Conservation (phyloP, 1,140 invertebrate genomes). For the Leptestheria dahalacensis region DNA sequence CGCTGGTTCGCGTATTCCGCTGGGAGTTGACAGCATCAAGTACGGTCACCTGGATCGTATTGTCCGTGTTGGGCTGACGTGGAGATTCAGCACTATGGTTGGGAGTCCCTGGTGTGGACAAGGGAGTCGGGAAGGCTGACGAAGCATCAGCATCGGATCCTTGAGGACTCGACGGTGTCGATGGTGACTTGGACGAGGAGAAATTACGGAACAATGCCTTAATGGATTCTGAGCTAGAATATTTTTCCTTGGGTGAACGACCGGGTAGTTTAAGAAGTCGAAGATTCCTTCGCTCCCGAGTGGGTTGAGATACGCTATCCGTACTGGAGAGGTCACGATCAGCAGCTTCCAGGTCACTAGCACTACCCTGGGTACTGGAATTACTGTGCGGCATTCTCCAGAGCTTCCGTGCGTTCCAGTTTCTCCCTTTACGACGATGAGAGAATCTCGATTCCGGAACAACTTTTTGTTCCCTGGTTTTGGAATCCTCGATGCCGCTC, state of each 20-base stretch:
- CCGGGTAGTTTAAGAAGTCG: conserved; percentile 17
- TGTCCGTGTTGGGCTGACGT: background rate
- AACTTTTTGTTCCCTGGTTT: conserved; percentile 29
- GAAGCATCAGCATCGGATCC: conserved; percentile 25
- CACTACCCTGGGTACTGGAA: conserved; percentile 44
- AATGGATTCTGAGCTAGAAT: conserved; percentile 53
- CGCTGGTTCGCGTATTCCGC: conserved; percentile 25
- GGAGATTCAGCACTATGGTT: conserved; percentile 4
- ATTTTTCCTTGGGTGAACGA: conserved; percentile 30
- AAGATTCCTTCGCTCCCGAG: conserved; percentile 11
- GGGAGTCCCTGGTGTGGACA: conserved; percentile 16
- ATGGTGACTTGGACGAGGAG: conserved; percentile 22
- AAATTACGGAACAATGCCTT: conserved; percentile 46
- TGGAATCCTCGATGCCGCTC: conserved; percentile 23
- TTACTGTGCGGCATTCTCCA: conserved; percentile 24
- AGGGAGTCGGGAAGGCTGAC: conserved; percentile 17
- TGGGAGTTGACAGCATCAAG: conserved; percentile 46
- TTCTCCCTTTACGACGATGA: conserved; percentile 17
- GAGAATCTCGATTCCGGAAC: conserved; percentile 11
- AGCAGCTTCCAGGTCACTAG: conserved; percentile 21
- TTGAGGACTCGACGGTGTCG: conserved; percentile 34
- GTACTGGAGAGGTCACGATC: conserved; percentile 22
- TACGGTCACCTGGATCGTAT: conserved; percentile 30
- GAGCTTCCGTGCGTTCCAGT: conserved; percentile 16
- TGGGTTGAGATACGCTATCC: conserved; percentile 41